Base-by-base conservation (phyloP, 2,888 invertebrate genomes). In the Orthonychiurus folsomi region DNA sequence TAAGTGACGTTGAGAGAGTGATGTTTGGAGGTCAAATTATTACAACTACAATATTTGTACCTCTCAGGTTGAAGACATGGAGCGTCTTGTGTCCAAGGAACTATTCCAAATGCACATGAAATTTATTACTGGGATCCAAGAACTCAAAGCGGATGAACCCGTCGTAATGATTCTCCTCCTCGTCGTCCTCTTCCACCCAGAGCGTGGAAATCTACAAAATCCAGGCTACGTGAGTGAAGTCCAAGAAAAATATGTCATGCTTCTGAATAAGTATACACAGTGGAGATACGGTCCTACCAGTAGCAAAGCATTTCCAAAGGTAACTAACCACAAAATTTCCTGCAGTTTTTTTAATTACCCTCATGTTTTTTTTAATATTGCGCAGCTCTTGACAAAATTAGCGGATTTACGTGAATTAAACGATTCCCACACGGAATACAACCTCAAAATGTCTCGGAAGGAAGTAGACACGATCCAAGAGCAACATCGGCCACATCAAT, bases 181-280 rank as follows among this genome's bases (percentile, higher is more conserved):
- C 60, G 77, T 79, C 20, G 77, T 78, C 26, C 75, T 80, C 1
- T 77, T 78, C 69, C 76, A 77, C 20, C 76, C 78, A 0, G 79
- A 79, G 64, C 72, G 78, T 47, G 73, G 75, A 9, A 75, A 74
- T 53, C 72, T 79, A 20, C 64, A 69, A 20, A 74, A 75, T 59
- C 72, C 73, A 27, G 74, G 69, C 20, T 61, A 72, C 24, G 75
- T 79, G 3, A 73, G 75, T 2, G 65, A 70, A 25, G 74, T 75
- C 53, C 79, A 79, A 69, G 78, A 78, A 61, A 76, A 76, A 59
- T 78, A 76, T 65, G 73, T 76, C 3, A 59, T 66, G 52, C 75
- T 77, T 70, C 63, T 73, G 24, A 66, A 70, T 56, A 72, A 68
- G 23, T 72, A 72, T 37, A 64, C 66, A 0, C 26, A 48, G 24